A percentile compares a stretch with the other conserved stretches of the same genome.
phyloP scores from a whole-genome alignment of 2,888 invertebrate genomes.

The Drosophila atroscutellata region DNA sequence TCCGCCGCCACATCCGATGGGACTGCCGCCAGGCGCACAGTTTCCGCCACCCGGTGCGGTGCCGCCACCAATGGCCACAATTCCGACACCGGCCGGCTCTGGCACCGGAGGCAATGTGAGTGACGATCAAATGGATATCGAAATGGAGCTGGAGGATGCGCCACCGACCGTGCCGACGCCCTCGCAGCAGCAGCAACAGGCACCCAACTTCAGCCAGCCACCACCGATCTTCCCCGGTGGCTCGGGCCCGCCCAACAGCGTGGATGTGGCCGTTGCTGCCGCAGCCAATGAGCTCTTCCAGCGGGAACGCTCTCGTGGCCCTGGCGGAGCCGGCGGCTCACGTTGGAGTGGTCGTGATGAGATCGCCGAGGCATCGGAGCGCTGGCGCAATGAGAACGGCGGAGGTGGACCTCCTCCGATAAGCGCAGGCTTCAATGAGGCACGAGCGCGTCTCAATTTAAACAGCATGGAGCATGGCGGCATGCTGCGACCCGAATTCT shows the following conservation, averaged over 20 bases:
- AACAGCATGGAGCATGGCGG: conserved; percentile 76
- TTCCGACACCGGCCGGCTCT: conserved; percentile 56
- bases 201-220: conserved; percentile 85
- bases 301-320: conserved; percentile 75
- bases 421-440: conserved; percentile 63
- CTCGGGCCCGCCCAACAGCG: conserved; percentile 66
- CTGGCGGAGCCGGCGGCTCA: conserved; percentile 52
- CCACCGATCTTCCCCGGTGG: conserved; percentile 81
- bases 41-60: conserved; percentile 78
- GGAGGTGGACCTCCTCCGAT: conserved; percentile 50
- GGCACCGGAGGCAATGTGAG: conserved; percentile 82
- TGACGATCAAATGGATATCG: conserved; percentile 93
- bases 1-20: conserved; percentile 66
- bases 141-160: conserved; percentile 88
- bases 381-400: conserved; percentile 74
- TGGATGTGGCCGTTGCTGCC: conserved; percentile 46
- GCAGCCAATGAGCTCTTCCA: conserved; percentile 69
- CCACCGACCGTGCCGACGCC: conserved; percentile 44
- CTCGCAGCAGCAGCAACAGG: conserved; percentile 55
- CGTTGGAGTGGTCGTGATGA: conserved; percentile 85
- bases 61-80: conserved; percentile 62
- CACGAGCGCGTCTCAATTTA: conserved; percentile 71
- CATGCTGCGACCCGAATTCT: conserved; percentile 80
- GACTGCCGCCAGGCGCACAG: conserved; percentile 83
- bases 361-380: conserved; percentile 62